A percentile compares a stretch with the other conserved stretches of the same genome.
Evolutionary conservation across 2,797 vertebrate species (phyloP).

Genomic region (Poecilia wingei): DNA sequence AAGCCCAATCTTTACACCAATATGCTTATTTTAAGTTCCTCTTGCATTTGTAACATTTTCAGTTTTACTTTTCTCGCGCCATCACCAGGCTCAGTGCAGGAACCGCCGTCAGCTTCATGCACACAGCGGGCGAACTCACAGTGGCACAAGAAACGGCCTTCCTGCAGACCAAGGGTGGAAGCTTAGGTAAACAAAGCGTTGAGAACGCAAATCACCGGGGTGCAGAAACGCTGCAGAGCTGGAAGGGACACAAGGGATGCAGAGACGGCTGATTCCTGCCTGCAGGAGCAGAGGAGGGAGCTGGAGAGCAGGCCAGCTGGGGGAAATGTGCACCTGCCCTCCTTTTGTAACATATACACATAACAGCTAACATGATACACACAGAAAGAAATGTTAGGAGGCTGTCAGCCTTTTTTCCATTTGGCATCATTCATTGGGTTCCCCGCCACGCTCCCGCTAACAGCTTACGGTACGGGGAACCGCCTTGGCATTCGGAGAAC

Average conservation of each 20-base stretch:
- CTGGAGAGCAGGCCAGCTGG: conserved; percentile 5
- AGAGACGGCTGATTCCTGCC: conserved; percentile 24
- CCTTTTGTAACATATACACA: conserved; percentile 50
- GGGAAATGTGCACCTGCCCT: conserved; percentile 41
- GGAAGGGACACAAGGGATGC: conserved; percentile 4
- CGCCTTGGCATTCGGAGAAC: conserved; percentile 15
- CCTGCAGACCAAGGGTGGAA: conserved; percentile 57
- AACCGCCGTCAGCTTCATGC: conserved; percentile 51
- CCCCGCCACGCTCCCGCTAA: background rate
- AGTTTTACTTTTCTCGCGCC: too few species aligned
- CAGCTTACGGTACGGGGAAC: background rate
- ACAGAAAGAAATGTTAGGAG: conserved; percentile 44
- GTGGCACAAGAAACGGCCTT: conserved; percentile 50
- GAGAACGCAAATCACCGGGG: conserved; percentile 6
- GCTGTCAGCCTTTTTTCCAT: conserved; percentile 47
- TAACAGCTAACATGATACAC: conserved; percentile 40
- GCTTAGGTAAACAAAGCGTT: conserved; percentile 46
- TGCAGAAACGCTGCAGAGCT: conserved; percentile 14
- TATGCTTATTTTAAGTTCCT: too few species aligned
- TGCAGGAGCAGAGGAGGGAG: conserved; percentile 24
- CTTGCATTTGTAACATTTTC: too few species aligned
- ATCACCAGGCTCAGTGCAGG: conserved; percentile 25
- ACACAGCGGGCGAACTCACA: conserved; percentile 17
- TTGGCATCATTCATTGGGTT: conserved; percentile 66
- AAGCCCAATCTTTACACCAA: too few species aligned